Evolutionary conservation across 2,888 invertebrate genomes (phyloP).

Genomic region (Monochamus alternatus): DNA sequence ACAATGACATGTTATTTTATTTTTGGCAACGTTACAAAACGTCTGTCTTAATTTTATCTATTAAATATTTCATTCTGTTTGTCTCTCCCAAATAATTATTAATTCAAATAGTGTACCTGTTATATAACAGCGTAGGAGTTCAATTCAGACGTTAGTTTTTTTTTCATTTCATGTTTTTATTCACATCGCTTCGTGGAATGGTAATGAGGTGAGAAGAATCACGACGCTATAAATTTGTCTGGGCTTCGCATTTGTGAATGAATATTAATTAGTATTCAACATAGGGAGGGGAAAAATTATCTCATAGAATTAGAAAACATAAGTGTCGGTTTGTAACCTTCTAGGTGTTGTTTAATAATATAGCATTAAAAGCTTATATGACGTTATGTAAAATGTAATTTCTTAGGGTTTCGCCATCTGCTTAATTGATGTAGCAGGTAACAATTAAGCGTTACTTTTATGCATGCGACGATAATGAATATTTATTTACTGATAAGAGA

Average conservation of each 20-base stretch:
- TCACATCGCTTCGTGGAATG: not conserved
- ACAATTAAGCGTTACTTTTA: too few relatives aligned
- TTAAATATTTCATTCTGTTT: not conserved
- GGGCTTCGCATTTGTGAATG: not conserved
- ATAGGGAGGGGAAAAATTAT: not conserved
- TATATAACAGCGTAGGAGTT: not conserved
- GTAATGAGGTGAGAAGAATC: not conserved
- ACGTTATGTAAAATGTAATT: too few relatives aligned
- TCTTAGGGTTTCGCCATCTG: too few relatives aligned
- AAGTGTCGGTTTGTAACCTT: too few relatives aligned
- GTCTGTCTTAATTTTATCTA: not conserved
- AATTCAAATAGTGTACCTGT: not conserved
- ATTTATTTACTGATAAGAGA: too few relatives aligned
- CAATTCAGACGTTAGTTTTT: not conserved
- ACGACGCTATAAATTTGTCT: slow-evolving; percentile 5
- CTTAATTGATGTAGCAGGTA: too few relatives aligned
- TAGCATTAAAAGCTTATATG: too few relatives aligned
- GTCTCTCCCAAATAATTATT: not conserved
- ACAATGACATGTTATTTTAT: not conserved
- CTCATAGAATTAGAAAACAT: not conserved
- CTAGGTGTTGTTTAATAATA: too few relatives aligned
- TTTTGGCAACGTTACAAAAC: not conserved
- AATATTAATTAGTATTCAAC: slow-evolving; percentile 3
- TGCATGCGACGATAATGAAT: too few relatives aligned
- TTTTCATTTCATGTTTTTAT: not conserved